Base-by-base conservation (phyloP, 2,888 invertebrate genomes). In the Yponomeuta sedellus region DNA sequence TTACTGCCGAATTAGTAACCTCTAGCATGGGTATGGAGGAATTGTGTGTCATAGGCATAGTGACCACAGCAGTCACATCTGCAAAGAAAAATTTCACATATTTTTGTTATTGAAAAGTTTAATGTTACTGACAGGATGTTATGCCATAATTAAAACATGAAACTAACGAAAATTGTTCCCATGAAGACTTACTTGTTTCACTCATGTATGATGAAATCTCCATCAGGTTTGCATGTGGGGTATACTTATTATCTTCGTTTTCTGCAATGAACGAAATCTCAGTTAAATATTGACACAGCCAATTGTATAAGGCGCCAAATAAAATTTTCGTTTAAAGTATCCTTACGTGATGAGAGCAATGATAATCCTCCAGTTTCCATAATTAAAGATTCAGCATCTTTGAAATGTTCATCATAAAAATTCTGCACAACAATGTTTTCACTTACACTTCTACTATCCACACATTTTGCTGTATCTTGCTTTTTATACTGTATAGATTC, bases 371-470 rank as follows among this genome's bases (percentile, higher is more conserved):
- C 92, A 12, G 94, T 94, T 80, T 94, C 94, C 71, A 95, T 85
- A 67, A 95, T 95, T 76, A 95, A 95, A 76, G 94, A 95, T 77
- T 96, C 95, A n/a, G 95, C 95, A 87, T 96, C 96, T 67, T 95
- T 93, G 72, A 95, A 95, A 73, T 94, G 91, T 76, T 94, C 94
- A 82, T 94, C 94, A 77, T 93, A 91, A 75, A 85, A 88, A 72
- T 83, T 90, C 69, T 56, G 20, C 16, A 86, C 5, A 89, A 81
- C 75, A 71, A 75, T 81, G 64, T 83, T 86, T 20, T 66, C 59
- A 19, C 44, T 52, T 56, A 83, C 85, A 11, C 10, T 71, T 69
- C 77, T 81, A 52, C 44, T 52, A 22, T 16, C 34, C 40, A n/a
- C n/a, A 40, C 16, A 16, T 44, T 52, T 52, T 68, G 20, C 67